Evolutionary conservation across 2,888 invertebrate species (phyloP), one percentile per base, ranked within the genome.

Genomic region (Meteorus colon): DNA sequence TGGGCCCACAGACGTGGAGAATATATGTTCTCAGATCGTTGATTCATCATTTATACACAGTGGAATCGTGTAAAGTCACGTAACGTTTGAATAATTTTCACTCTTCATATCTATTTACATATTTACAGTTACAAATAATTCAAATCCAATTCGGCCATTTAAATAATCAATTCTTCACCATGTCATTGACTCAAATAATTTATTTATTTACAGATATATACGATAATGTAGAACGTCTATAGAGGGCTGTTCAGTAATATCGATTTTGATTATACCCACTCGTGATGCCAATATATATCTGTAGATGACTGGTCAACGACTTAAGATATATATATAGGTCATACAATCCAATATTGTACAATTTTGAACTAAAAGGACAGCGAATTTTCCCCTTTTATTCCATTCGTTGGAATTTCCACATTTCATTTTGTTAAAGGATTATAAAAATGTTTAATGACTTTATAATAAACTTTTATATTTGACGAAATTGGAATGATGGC

Each of bases 41-140:
- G 76, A 76, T 73, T 73, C 63, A 76, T 76, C 76, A 76, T 76
- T 76, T 65, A 76, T 76, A 65, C 76, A 62, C 27, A 76, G 65
- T 65, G 66, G 31, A 71, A 69, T 72, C 68, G 68, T 63, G 72
- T 72, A 72, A 63, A 69, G 76, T 76, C 76, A 76, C 76, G 76
- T 73, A 73, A 76, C 60, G 45, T 66, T 63, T 59, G 55, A 67
- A 67, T 59, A 68, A 60, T 59, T 48, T 27, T 63, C 48, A 63
- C 69, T 34, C 27, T 4, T 29, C 24, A 16, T 51, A 68, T 29
- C 3, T 29, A 31, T 48, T 51, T 19, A n/a, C 29, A 45, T 71
- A 63, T 71, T 65, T 66, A 55, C 55, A 59, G 34, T 27, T 66
- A 37, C 12, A 62, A 45, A 45, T 51, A 37, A 62, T 45, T 59